Base-by-base conservation (phyloP, 2,797 vertebrate genomes). In the Pogoniulus pusillus region DNA sequence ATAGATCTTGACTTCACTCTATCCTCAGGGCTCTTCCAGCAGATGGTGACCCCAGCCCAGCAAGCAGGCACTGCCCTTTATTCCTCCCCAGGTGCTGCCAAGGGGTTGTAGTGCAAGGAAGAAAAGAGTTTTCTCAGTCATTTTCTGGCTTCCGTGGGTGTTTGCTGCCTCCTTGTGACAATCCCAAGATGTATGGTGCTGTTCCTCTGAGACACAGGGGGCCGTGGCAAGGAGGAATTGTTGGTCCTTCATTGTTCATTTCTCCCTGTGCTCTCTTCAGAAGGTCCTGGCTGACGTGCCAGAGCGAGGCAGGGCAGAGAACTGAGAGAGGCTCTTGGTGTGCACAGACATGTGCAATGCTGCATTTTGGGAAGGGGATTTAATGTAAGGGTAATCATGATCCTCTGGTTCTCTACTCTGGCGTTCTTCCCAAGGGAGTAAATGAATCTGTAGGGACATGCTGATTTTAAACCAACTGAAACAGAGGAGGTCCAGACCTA, bases 131-230 rank as follows among this genome's bases (percentile, higher is more conserved):
- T 93, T 47, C 59, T 62, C 17, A 7, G 35, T 51, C 63, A 6
- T 57, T 95, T 93, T 70, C 24, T 72, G n/a, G 58, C 78, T 94
- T 94, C 92, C 75, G 43, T 82, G 81, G 64, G 60, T 76, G 53
- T 96, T 92, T 96, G 90, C 95, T 96, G 96, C 96, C 96, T 96
- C 93, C 95, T 94, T 93, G 93, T 97, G 96, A 91, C 94, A 5
- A 24, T 63, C 71, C 85, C 57, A 91, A 92, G 92, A 81, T 32
- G 57, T 76, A 34, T 73, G 54, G 69, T 78, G 87, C 64, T 66
- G 45, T 43, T 73, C 37, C 32, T 70, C 39, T 89, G 75, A 76
- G 68, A 79, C 41, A 23, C 18, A 55, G 37, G 60, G 39, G 19
- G 5, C 24, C 43, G 41, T 37, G 47, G 37, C 12, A 57, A 51